Evolutionary conservation across 1,140 invertebrate species (phyloP), one percentile per base, ranked within the genome.

Genomic region (Bombus polaris): DNA sequence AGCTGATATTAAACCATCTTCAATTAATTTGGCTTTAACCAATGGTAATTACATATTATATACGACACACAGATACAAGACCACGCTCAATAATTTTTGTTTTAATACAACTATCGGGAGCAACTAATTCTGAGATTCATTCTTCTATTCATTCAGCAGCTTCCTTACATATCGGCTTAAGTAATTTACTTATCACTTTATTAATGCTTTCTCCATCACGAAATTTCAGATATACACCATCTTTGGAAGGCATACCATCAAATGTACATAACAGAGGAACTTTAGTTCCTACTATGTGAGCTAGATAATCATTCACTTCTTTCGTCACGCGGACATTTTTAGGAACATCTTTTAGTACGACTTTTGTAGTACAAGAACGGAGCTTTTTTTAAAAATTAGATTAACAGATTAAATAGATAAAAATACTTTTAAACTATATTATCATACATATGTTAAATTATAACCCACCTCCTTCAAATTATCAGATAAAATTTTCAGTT

Each of bases 261-360:
- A 92, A 93, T 10, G 76, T 89, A 42, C 91, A 92, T 25, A 81
- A 86, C 18, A 95, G 81, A 25, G 86, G 35, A 62, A 82, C 78
- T 79, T 93, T 91, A n/a, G 62, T n/a, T 28, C 73, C 88, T 68
- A 88, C 76, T 32, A 95, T 74, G 4, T 86, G 0, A 25, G 77
- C 75, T 5, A 95, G 47, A 86, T 93, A 94, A 15, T 87, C 15
- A 10, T 47, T 81, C 10, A 91, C 88, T 82, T 92, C 90, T 87
- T 90, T 76, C 1, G 93, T 95, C 74, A 93, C 88, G 2, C 91
- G 86, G 47, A 87, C 35, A 42, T 93, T 85, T 9, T 28, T 70
- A 25, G 92, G 81, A 39, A 95, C 87, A 71, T 90, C 89, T 88
- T 93, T 94, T 8, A 95, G 76, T 2, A 42, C 57, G 10, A 95